Base-by-base conservation (phyloP, 2,888 invertebrate species). In the Ethmia dodecea region DNA sequence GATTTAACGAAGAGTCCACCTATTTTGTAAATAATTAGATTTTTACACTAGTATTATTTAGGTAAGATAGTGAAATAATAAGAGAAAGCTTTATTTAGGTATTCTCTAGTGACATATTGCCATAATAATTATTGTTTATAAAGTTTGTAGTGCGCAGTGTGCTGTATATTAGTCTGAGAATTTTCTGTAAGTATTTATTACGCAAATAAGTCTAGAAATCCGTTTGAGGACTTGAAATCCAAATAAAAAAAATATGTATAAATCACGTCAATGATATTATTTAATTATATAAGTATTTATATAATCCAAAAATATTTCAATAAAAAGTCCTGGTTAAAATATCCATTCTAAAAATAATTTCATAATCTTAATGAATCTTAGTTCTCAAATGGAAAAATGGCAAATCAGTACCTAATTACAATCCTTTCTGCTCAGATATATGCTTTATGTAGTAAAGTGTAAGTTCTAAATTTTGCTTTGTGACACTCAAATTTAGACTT, bases 1-100 rank as follows among this genome's bases (percentile, higher is more conserved):
- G 70, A 75, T 79, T 68, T 73, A 75, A 79, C 80, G 83, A 86
- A 86, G 72, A 80, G 76, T 81, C 84, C 84, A 86, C 84, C 84
- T 84, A 81, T 80, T 80, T 79, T 84, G 83, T 84, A 84, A 79
- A 80, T 84, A 79, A 64, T 70, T 75, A 77, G 75, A 72, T 70
- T 83, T 83, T 79, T 81, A 83, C 81, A 80, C 75, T 66, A 28
- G 20, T 71, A 62, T 57, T 70, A 55, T 57, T 65, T 47, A 52
- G 46, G 51, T 10, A 3, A 18, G 49, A 47, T 58, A 67, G 62
- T 65, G 57, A 55, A 62, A 60, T 59, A 60, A 54, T 70, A 63
- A 61, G 59, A 51, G 55, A 69, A 78, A 79, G 83, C 81, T 83
- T 84, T 81, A 80, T 73, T 73, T 70, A 69, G 71, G 51, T 74